A percentile compares a stretch with the other conserved stretches of the same genome.
These are phyloP conservation scores for Macaca nemestrina DNA, from an alignment of 2,113 vertebrate species.

Conservation along the genomic window DNA sequence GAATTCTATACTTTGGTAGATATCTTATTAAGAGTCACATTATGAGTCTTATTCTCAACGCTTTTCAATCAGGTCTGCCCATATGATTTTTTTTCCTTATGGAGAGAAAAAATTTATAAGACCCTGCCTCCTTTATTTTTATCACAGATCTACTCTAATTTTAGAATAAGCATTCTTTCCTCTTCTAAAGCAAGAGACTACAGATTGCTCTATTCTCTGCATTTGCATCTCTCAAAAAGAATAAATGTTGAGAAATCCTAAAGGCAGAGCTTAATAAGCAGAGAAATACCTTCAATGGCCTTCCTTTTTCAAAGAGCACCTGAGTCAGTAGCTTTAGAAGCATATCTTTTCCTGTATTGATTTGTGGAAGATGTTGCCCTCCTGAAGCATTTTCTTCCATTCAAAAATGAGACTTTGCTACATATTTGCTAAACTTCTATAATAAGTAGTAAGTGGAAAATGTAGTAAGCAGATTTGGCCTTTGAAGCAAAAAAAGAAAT, in stretches of 20 bases:
- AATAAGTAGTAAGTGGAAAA: conserved; percentile 9
- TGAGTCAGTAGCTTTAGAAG: background rate
- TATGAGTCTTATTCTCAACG: background rate
- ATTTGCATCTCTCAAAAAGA: background rate
- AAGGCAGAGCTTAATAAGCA: background rate
- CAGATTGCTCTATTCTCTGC: background rate
- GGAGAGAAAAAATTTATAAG: background rate
- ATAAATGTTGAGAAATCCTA: background rate
- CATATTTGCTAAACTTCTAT: background rate
- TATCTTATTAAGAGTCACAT: background rate
- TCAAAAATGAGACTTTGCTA: background rate
- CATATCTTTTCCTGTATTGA: background rate
- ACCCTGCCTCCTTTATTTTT: background rate
- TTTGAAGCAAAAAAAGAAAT: conserved; percentile 1
- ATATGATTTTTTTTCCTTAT: background rate
- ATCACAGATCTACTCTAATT: background rate
- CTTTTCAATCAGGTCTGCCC: background rate
- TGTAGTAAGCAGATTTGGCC: background rate
- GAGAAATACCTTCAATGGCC: background rate
- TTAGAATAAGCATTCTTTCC: background rate
- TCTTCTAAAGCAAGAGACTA: conserved; percentile 17
- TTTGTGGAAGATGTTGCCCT: background rate
- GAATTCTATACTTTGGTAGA: background rate
- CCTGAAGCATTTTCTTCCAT: background rate
- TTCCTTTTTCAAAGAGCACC: background rate